Evolutionary conservation across 2,797 vertebrate genomes (phyloP).

Genomic region (Neosilurus hyrtlii): DNA sequence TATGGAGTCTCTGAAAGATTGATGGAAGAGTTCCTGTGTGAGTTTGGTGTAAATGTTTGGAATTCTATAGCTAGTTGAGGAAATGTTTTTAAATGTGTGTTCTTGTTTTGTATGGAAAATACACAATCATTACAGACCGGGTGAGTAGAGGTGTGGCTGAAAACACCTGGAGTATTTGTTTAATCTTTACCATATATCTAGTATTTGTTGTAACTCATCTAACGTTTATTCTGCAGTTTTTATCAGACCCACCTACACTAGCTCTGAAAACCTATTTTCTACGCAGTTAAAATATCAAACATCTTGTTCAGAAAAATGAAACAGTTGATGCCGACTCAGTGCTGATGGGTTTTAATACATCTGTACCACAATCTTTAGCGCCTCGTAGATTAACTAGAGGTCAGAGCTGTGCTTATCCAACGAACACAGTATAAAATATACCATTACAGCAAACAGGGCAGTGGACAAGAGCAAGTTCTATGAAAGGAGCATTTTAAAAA

Average conservation of each 20-base stretch:
- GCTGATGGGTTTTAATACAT: conserved; percentile 37
- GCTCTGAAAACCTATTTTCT: not conserved
- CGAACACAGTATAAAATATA: conserved; percentile 20
- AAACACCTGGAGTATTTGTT: not conserved
- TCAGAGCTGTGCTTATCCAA: not conserved
- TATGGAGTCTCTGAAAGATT: not conserved
- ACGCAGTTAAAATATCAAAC: not conserved
- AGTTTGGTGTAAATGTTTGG: not conserved
- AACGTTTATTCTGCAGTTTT: not conserved
- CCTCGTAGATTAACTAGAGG: not conserved
- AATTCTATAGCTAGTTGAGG: not conserved
- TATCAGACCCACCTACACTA: not conserved
- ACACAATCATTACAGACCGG: not conserved
- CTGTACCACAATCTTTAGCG: conserved; percentile 7
- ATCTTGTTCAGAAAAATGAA: not conserved
- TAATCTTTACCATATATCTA: not conserved
- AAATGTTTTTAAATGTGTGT: not conserved
- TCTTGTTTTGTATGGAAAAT: no score
- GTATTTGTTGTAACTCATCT: not conserved
- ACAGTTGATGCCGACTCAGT: not conserved
- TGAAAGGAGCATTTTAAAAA: conserved; percentile 18
- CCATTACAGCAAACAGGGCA: conserved; percentile 11
- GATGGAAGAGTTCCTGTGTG: not conserved
- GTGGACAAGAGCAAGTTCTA: not conserved
- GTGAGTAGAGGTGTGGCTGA: not conserved